These are phyloP conservation scores for Hystrix cristata DNA, from an alignment of 2,113 vertebrate species.

Conservation along the genomic window DNA sequence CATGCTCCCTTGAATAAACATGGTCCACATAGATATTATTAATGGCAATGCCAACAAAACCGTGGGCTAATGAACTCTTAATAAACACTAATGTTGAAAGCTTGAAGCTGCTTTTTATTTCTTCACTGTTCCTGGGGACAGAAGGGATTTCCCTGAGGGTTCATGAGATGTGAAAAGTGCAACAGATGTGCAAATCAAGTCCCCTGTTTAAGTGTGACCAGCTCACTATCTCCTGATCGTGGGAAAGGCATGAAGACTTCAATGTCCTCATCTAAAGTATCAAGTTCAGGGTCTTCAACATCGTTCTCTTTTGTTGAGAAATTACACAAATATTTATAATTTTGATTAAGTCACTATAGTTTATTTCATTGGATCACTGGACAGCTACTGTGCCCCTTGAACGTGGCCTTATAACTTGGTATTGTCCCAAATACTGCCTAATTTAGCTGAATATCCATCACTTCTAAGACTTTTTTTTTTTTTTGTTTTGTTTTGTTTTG, in stretches of 20 bases:
- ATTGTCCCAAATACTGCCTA: not conserved
- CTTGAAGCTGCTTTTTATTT: not conserved
- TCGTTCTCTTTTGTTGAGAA: not conserved
- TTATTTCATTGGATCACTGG: not conserved
- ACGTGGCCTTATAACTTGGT: not conserved
- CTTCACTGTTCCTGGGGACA: not conserved
- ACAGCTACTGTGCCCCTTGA: not conserved
- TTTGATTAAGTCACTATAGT: not conserved
- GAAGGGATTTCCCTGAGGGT: not conserved
- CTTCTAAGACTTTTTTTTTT: not conserved
- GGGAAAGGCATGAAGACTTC: not conserved
- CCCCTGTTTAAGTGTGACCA: not conserved
- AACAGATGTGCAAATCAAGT: not conserved
- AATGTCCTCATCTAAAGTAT: not conserved
- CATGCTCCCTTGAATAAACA: not conserved
- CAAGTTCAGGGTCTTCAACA: not conserved
- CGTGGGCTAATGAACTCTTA: not conserved
- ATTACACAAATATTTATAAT: not conserved
- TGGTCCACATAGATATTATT: not conserved
- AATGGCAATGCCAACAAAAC: not conserved
- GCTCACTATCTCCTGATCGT: not conserved
- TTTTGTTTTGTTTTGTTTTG: too few species aligned
- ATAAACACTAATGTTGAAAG: not conserved
- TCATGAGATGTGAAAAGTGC: not conserved
- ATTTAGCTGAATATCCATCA: not conserved